phyloP scores from a whole-genome alignment of 1,140 invertebrate genomes.

The Pteromalus puparum region DNA sequence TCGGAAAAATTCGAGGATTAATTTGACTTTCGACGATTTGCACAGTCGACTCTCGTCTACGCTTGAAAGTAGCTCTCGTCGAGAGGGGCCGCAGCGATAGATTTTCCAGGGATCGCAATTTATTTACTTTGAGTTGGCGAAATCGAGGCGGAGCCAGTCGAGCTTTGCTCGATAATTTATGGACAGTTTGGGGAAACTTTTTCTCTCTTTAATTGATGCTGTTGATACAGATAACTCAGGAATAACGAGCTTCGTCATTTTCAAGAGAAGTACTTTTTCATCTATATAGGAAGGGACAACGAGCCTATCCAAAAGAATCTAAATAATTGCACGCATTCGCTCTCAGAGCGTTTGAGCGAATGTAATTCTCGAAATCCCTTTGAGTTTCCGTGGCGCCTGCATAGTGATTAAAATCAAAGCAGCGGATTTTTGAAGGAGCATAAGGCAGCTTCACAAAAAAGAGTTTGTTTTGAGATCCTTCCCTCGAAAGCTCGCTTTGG shows the following conservation, averaged over 20 bases:
- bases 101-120: not conserved
- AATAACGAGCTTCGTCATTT: not conserved
- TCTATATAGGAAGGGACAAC: too few species aligned
- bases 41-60: not conserved
- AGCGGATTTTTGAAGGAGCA: too few species aligned
- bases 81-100: not conserved
- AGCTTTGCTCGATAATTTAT: constrained; percentile 15
- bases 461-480: too few species aligned
- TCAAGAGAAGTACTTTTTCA: not conserved
- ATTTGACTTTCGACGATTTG: constrained; percentile 15
- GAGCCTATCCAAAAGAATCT: too few species aligned
- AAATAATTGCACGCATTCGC: too few species aligned
- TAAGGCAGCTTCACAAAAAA: too few species aligned
- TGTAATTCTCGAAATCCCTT: too few species aligned
- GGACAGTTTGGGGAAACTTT: constrained; percentile 9
- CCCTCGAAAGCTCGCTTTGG: too few species aligned
- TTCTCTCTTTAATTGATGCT: not conserved
- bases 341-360: too few species aligned
- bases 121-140: constrained; percentile 16
- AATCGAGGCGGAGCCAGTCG: not conserved
- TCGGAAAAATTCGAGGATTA: constrained; percentile 35
- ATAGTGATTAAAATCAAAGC: too few species aligned
- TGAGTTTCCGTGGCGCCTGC: too few species aligned
- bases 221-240: not conserved
- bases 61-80: not conserved